Evolutionary conservation across 2,113 vertebrate species (phyloP), one percentile per base, ranked within the genome.

Genomic region (Ammodytes dubius): DNA sequence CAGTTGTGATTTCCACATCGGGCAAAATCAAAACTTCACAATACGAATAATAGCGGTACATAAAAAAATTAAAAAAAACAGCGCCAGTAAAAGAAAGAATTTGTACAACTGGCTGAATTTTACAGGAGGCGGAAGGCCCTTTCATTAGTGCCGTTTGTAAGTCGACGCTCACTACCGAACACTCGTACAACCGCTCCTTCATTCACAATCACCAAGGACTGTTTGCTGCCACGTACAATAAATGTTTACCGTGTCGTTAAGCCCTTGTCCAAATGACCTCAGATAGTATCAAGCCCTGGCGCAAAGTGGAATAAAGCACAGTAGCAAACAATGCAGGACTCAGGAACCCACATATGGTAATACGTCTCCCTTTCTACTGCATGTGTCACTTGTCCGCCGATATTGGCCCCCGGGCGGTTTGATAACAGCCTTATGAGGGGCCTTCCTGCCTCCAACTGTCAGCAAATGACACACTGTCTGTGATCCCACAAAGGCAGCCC

Each of bases 11-110:
- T 90, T 85, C 66, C 87, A 27, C 81, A 88, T 91, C 81, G 86
- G 87, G 73, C 72, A 42, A 61, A 89, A 84, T 88, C 74, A 77
- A 86, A 88, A 68, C 68, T 67, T 89, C 87, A 82, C 70, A 91
- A 83, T 84, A 83, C 52, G 27, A 27, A 27, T 3, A 83, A 82
- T 45, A 64, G 79, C 69, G 74, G 85, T 86, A 74, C 89, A 86
- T 82, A 83, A 84, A 85, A 85, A 63, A 50, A 40, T 2, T n/a
- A 27, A 27, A 27, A 27, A 27, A 63, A 50, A 40, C 2, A 6
- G 7, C 5, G 63, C 57, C 59, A 82, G 83, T 87, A 87, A 90
- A 27, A 78, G 60, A 63, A 59, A 60, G 54, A 70, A 85, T 86
- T 74, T 79, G 84, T 64, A 79, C 71, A 77, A 84, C 56, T 52